A percentile compares a stretch with the other conserved stretches of the same genome.
Conservation (phyloP, 2,113 vertebrate genomes). For the Microtus ochrogaster region DNA sequence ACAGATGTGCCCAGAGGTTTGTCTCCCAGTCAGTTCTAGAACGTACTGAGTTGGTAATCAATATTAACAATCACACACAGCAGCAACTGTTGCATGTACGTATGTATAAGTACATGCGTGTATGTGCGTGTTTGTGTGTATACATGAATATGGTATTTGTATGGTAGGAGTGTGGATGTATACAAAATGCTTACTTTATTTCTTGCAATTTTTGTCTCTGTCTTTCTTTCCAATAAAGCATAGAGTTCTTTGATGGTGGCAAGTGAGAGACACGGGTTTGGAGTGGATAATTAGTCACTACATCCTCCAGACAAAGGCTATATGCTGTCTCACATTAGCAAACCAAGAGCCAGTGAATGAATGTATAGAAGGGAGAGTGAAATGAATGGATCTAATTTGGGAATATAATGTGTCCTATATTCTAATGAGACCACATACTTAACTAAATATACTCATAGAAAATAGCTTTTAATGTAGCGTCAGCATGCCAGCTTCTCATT, state of each 20-base stretch:
- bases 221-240: not conserved
- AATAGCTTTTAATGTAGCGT: not conserved
- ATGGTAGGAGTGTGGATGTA: not conserved
- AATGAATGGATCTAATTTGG: not conserved
- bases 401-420: not conserved
- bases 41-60: too few species aligned
- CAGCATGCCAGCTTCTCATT: not conserved
- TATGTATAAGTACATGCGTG: not conserved
- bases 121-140: not conserved
- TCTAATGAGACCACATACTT: not conserved
- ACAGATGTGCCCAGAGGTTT: not conserved
- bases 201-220: not conserved
- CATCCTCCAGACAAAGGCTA: not conserved
- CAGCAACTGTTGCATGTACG: not conserved
- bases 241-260: not conserved
- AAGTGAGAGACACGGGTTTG: rapidly evolving
- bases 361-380: not conserved
- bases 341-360: not conserved
- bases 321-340: not conserved
- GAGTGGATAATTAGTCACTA: not conserved
- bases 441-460: not conserved
- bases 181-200: not conserved
- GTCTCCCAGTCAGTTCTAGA: not conserved
- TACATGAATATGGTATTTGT: not conserved
- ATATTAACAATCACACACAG: not conserved